Base-by-base conservation (phyloP, 2,888 invertebrate genomes). In the Morpho deidamia region DNA sequence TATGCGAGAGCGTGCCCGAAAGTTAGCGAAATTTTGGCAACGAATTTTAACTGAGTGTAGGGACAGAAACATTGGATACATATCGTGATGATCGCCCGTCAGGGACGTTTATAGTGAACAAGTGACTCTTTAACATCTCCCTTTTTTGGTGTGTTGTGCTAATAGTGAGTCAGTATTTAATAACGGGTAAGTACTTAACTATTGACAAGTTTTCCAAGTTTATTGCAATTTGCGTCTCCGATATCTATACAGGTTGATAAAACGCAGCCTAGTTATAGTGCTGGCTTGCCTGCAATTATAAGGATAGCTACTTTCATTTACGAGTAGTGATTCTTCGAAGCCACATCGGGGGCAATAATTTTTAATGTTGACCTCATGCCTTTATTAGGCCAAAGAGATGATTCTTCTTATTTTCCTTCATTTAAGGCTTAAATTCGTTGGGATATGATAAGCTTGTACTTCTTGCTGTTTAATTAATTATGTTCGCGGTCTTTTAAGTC, bases 1-100 rank as follows among this genome's bases (percentile, higher is more conserved):
- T 80, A 83, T 81, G 76, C 82, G 70, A 64, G 64, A 65, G 61
- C 59, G 75, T 70, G 68, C 63, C 70, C 65, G 69, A 71, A 72
- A 76, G 77, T 78, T 71, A 63, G 79, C 76, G 81, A 85, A 83
- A 80, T 83, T 83, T 87, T 85, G 85, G 85, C 86, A 83, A 72
- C 69, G 56, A 63, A 44, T 59, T 55, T 63, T 66, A 62, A n/a
- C n/a, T n/a, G n/a, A 64, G 62, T 64, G 70, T 65, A 61, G 64
- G 68, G 65, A 61, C 67, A 65, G 71, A 75, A 70, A 74, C 72
- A 69, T 66, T 59, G 64, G 60, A 65, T 71, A 73, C 74, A 73
- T 75, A 70, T 71, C 68, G 76, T 72, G 76, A 77, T 76, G 76
- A 71, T 72, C 73, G 68, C 70, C 69, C 68, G 76, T 67, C 66